Conservation (phyloP, 2,888 invertebrate genomes). For the Amiota minor region DNA sequence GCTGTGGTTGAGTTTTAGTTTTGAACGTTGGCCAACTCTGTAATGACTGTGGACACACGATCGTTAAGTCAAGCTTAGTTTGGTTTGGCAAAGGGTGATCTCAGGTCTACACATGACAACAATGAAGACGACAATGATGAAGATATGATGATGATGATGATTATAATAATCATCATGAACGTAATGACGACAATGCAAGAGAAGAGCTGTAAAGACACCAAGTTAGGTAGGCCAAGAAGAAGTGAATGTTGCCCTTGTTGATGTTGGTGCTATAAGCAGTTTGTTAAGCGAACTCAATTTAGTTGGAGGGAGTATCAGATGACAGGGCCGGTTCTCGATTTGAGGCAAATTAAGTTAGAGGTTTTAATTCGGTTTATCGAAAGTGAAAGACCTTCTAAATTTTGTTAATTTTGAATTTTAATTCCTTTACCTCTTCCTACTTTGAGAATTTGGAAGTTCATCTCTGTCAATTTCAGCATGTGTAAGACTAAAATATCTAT, state of each 20-base stretch:
- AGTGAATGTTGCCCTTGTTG: background rate
- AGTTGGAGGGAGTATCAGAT: conserved; percentile 40
- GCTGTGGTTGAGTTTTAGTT: background rate
- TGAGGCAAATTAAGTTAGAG: too few species aligned
- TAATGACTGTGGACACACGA: conserved; percentile 71
- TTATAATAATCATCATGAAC: conserved; percentile 3
- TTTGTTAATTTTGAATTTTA: too few species aligned
- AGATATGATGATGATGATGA: background rate
- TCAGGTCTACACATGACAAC: too few species aligned
- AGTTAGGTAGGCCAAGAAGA: background rate
- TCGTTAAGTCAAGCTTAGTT: conserved; percentile 61
- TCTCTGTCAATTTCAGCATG: too few species aligned
- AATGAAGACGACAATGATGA: background rate
- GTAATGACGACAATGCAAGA: background rate
- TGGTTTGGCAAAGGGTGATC: background rate
- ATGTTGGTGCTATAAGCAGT: conserved; percentile 45
- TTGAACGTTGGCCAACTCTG: conserved; percentile 62
- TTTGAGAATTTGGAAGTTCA: too few species aligned
- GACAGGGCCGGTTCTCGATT: conserved; percentile 4
- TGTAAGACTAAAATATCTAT: too few species aligned
- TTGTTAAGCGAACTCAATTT: conserved; percentile 67
- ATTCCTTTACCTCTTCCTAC: too few species aligned
- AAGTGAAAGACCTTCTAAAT: background rate
- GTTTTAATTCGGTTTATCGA: background rate
- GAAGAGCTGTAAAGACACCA: background rate